Percentiles rank a stretch among this genome's conserved stretches.
These are phyloP conservation scores for Adelognathus sp. DNA, from an alignment of 2,888 invertebrate genomes.

Conservation along the genomic window DNA sequence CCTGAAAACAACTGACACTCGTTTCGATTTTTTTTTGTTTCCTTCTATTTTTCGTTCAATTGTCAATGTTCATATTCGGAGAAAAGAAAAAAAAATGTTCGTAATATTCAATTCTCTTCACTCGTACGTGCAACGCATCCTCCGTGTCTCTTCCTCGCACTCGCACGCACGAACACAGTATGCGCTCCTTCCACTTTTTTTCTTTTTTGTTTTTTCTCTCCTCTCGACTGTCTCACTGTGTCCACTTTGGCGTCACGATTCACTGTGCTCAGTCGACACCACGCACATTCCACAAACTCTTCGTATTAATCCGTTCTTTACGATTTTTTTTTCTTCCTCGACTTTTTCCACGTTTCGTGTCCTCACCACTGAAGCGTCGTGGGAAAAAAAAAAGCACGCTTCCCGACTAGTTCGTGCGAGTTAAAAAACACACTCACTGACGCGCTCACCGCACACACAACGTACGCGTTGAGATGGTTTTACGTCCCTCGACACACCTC, in stretches of 20 bases:
- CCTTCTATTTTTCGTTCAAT: background rate
- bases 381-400: constrained; percentile 12
- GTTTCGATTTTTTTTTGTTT: background rate
- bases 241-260: background rate
- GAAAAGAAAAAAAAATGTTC: background rate
- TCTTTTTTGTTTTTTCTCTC: background rate
- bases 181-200: background rate
- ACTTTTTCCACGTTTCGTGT: background rate
- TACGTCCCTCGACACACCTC: constrained; percentile 56
- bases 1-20: too few relatives aligned
- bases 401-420: background rate
- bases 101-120: background rate
- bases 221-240: background rate
- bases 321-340: background rate
- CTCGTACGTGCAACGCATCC: background rate
- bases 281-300: background rate
- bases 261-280: background rate
- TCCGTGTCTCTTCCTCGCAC: background rate
- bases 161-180: background rate
- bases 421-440: background rate
- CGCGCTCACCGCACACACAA: background rate
- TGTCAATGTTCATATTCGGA: background rate
- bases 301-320: background rate
- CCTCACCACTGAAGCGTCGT: background rate
- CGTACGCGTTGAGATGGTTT: background rate